Conservation (phyloP, 1,140 invertebrate genomes). For the Chelonus insularis region DNA sequence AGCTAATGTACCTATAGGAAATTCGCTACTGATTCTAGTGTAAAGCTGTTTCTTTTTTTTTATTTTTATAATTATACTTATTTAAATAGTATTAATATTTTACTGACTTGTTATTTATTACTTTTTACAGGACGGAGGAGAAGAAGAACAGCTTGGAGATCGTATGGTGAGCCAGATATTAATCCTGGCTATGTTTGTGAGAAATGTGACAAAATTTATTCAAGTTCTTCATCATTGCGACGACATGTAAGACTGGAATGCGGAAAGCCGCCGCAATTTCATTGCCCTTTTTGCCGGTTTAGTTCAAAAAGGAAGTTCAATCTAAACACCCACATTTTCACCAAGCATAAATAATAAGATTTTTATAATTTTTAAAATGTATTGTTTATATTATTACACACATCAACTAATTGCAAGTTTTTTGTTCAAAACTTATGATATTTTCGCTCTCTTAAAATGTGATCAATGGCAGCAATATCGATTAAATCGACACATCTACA, state of each 20-base stretch:
- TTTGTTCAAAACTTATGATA: no score
- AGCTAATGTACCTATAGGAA: no score
- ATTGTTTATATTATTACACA: neutral
- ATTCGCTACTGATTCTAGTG: no score
- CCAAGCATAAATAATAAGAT: constrained; percentile 20
- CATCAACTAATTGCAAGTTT: no score
- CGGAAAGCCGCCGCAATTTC: constrained; percentile 68
- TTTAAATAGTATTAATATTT: neutral
- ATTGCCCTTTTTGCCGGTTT: constrained; percentile 65
- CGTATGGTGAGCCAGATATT: neutral
- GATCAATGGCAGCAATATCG: no score
- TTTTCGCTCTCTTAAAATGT: no score
- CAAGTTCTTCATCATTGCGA: constrained; percentile 47
- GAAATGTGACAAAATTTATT: constrained; percentile 45
- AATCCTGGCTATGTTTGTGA: constrained; percentile 35
- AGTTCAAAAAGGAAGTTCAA: constrained; percentile 61
- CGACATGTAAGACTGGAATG: constrained; percentile 70
- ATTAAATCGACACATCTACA: no score
- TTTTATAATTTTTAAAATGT: neutral
- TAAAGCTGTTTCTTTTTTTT: constrained; percentile 1
- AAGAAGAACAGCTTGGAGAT: neutral
- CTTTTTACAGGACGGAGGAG: constrained; percentile 7
- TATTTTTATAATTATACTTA: neutral
- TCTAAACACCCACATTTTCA: constrained; percentile 46
- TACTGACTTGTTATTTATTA: neutral